These are phyloP conservation scores for Myrmecobius fasciatus DNA, from an alignment of 2,113 vertebrate species.

Conservation along the genomic window DNA sequence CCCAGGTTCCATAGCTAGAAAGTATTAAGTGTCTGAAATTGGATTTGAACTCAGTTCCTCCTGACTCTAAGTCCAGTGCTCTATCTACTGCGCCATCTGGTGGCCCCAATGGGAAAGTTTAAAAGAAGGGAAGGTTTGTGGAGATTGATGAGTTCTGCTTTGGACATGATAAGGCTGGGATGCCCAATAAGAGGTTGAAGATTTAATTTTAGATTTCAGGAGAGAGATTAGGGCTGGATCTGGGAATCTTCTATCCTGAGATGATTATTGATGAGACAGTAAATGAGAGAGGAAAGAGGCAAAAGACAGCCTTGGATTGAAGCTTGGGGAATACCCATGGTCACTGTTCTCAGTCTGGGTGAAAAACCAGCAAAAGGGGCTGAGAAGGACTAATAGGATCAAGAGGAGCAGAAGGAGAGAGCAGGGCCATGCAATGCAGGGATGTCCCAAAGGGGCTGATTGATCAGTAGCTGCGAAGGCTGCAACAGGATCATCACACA, in stretches of 20 bases:
- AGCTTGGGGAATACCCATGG: background rate
- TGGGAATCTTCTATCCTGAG: background rate
- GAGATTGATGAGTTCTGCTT: background rate
- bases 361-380: background rate
- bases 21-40: no score
- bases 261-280: background rate
- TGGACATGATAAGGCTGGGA: background rate
- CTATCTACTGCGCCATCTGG: no score
- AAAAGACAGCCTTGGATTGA: background rate
- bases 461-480: background rate
- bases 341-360: background rate
- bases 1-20: no score
- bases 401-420: no score
- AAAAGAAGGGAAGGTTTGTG: background rate
- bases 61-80: no score
- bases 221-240: background rate
- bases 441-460: background rate
- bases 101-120: background rate
- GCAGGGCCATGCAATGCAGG: background rate
- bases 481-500: background rate
- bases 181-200: background rate
- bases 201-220: background rate
- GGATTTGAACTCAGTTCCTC: no score
- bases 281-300: background rate
- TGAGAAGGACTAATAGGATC: background rate